Base-by-base conservation (phyloP, 2,888 invertebrate genomes). In the Drosophila cyrtoloma region DNA sequence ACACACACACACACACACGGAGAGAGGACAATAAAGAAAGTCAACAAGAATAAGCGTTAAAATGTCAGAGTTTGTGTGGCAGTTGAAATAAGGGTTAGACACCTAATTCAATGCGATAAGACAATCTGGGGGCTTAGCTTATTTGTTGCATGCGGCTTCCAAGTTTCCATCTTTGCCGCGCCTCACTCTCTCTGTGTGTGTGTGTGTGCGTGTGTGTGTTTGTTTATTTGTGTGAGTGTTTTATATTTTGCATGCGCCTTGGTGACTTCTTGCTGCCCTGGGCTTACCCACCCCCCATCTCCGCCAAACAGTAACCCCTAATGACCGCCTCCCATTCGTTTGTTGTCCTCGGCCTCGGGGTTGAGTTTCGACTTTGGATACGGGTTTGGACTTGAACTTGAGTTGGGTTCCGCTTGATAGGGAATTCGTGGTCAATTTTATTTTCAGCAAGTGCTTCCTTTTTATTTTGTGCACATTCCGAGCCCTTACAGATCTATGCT, bases 11-110 rank as follows among this genome's bases (percentile, higher is more conserved):
- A 12, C 6, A 44, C 6, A n/a, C 14, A 14, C 7, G 26, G 26
- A 47, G 26, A 16, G 26, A 16, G 26, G 16, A 47, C 47, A 42
- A 26, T n/a, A 12, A 61, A 60, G 47, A 74, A 53, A 55, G 52
- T 52, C 37, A 55, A 70, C 42, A 55, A 75, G 71, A 77, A 73
- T 62, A 71, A 80, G 82, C 83, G 80, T 83, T 75, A 83, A 82
- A 82, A 73, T 82, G 83, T 75, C 78, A 82, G 83, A 83, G 78
- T 82, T 82, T 61, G 71, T 63, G 50, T 73, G 80, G 72, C 83
- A 82, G 77, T 80, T 82, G 82, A 80, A 82, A 82, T 80, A 82
- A 82, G 82, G 82, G 82, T 82, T 82, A 82, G 83, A 82, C 82
- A 82, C 82, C 82, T 82, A 82, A 82, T 82, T 82, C 83, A 78